phyloP scores from a whole-genome alignment of 1,140 invertebrate species.

The Olivierus martensii region DNA sequence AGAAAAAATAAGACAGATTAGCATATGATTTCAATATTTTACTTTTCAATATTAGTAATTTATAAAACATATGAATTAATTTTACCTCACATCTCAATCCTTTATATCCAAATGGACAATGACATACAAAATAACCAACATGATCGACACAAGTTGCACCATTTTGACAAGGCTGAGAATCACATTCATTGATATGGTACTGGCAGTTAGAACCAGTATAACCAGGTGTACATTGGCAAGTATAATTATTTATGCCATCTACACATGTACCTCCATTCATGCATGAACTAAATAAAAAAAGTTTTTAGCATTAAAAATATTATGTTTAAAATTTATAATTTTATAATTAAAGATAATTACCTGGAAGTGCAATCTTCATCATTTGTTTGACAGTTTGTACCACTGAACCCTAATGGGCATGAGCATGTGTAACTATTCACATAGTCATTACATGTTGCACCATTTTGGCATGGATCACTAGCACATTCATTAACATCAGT shows the following conservation, averaged over 20 bases:
- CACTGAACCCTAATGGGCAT: constrained; percentile 70
- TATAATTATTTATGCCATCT: constrained; percentile 37
- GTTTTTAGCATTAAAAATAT: neutral
- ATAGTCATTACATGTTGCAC: constrained; percentile 81
- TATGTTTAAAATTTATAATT: neutral
- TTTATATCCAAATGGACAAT: constrained; percentile 54
- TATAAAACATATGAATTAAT: neutral
- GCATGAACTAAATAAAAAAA: constrained; percentile 44
- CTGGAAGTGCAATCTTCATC: constrained; percentile 73
- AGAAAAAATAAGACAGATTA: constrained; percentile 48
- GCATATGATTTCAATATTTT: constrained; percentile 91
- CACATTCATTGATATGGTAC: constrained; percentile 18
- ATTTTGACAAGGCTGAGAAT: constrained; percentile 56
- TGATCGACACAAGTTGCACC: constrained; percentile 76
- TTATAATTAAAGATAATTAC: neutral
- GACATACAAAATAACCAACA: constrained; percentile 71
- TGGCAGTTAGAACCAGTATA: constrained; percentile 35
- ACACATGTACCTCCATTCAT: constrained; percentile 55
- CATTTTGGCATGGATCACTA: constrained; percentile 72
- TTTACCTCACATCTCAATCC: constrained; percentile 56
- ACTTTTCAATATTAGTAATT: no score
- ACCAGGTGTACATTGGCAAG: constrained; percentile 58
- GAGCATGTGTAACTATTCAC: constrained; percentile 40
- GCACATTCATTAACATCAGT: constrained; percentile 77
- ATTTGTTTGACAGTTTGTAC: constrained; percentile 62